Evolutionary conservation across 2,113 vertebrate genomes (phyloP), one percentile per base, ranked within the genome.

Genomic region (Psephotus haematonotus): DNA sequence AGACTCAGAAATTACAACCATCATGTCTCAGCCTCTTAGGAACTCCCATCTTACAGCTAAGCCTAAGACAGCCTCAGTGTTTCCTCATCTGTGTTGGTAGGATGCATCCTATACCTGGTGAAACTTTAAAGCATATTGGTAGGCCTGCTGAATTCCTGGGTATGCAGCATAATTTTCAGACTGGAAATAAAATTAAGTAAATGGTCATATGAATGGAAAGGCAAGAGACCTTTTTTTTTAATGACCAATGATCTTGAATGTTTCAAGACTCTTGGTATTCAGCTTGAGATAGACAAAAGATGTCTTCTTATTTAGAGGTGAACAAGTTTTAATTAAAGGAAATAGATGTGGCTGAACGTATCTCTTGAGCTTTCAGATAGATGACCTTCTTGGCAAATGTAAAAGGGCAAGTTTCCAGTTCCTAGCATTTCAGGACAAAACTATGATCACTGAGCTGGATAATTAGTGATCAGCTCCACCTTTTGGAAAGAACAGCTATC

Each of bases 291-390:
- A 52, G 13, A 15, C 4, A 2, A 41, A 89, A 89, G 39, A 33
- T 75, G 29, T 47, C 50, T 50, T n/a, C 41, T 57, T 82, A 53
- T 72, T 86, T 70, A 53, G 86, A 94, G 41, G n/a, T 62, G 74
- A 96, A 52, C 10, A 39, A 17, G 46, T 94, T 94, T 91, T 93
- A 95, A 94, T 95, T 95, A 95, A 91, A 49, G 65, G 68, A 87
- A 76, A 84, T 71, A 84, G 72, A 82, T 79, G 68, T 65, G 46
- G 43, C 35, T 89, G 53, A 84, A 79, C 10, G 59, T 24, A 41
- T 43, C 57, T 68, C 92, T 72, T 27, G 77, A 89, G 88, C 80
- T 95, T 70, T 72, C 53, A 79, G 44, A 62, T 9, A 44, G 46
- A 39, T 76, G 88, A 93, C 86, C 96, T 96, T 96, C 74, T 83